Conservation (phyloP, 1,140 invertebrate genomes). For the Pseudomyrmex flavicornis region DNA sequence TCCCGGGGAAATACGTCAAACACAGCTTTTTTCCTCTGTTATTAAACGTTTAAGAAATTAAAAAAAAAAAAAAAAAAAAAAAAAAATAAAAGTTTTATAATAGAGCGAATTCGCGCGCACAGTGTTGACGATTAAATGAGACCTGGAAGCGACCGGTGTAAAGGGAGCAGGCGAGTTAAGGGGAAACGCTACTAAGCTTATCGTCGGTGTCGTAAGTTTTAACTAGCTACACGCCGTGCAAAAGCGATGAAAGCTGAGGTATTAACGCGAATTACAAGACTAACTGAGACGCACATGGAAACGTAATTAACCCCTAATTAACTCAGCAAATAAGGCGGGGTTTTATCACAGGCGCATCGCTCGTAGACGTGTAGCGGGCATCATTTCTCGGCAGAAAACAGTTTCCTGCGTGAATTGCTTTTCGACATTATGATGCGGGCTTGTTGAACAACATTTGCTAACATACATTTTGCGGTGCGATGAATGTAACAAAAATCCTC, state of each 20-base stretch:
- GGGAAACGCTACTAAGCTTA: slow-evolving; percentile 46
- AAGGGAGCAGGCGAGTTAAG: slow-evolving; percentile 26
- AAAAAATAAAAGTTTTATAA: slow-evolving; percentile 27
- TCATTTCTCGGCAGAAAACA: slow-evolving; percentile 15
- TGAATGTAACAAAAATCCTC: neutral
- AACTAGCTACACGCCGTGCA: slow-evolving; percentile 54
- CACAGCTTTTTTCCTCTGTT: neutral
- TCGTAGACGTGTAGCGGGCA: neutral
- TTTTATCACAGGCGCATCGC: slow-evolving; percentile 3
- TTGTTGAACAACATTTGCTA: neutral
- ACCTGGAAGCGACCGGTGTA: slow-evolving; percentile 34
- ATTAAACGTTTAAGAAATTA: neutral
- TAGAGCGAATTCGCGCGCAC: slow-evolving; percentile 18
- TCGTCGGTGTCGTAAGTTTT: slow-evolving; percentile 54
- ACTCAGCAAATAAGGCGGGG: slow-evolving; percentile 37
- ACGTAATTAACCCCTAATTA: slow-evolving; percentile 60
- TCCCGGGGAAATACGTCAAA: neutral
- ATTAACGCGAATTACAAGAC: slow-evolving; percentile 58
- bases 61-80: neutral
- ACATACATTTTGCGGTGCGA: neutral
- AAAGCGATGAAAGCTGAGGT: slow-evolving; percentile 55
- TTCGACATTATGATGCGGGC: neutral
- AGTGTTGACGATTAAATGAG: slow-evolving; percentile 46
- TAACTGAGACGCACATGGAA: slow-evolving; percentile 42
- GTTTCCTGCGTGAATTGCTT: neutral